phyloP scores from a whole-genome alignment of 2,797 vertebrate genomes.

The Pangasius djambal region DNA sequence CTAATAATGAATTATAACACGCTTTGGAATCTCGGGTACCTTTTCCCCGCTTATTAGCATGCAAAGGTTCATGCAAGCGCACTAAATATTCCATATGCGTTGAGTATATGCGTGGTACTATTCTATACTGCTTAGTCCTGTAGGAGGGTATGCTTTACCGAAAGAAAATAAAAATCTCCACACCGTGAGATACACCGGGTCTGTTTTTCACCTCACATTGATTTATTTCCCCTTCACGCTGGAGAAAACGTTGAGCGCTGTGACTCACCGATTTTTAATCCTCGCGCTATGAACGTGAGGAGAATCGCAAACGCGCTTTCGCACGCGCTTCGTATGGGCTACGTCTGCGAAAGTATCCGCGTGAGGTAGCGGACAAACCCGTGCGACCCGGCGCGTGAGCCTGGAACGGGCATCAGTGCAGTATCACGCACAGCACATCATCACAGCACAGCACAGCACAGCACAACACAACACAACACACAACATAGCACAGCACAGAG shows the following conservation, averaged over 20 bases:
- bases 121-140: not conserved
- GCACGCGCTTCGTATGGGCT: not conserved
- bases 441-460: not conserved
- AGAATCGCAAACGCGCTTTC: slow-evolving; percentile 47
- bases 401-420: slow-evolving; percentile 4
- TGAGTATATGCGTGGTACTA: too few species aligned
- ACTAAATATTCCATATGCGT: not conserved
- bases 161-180: not conserved
- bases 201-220: not conserved
- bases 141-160: not conserved
- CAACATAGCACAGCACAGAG: not conserved
- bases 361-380: not conserved
- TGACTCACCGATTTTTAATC: slow-evolving; percentile 58
- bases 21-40: not conserved
- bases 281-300: slow-evolving; percentile 53
- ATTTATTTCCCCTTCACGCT: slow-evolving; percentile 7
- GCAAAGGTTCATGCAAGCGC: slow-evolving; percentile 4
- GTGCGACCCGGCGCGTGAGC: not conserved
- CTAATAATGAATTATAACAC: not conserved
- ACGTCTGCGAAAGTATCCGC: not conserved
- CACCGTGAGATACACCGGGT: not conserved
- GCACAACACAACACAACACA: not conserved
- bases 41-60: not conserved
- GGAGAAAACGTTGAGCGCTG: slow-evolving; percentile 31
- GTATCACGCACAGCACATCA: not conserved